phyloP scores from a whole-genome alignment of 2,113 vertebrate genomes.

The Phodopus roborovskii region DNA sequence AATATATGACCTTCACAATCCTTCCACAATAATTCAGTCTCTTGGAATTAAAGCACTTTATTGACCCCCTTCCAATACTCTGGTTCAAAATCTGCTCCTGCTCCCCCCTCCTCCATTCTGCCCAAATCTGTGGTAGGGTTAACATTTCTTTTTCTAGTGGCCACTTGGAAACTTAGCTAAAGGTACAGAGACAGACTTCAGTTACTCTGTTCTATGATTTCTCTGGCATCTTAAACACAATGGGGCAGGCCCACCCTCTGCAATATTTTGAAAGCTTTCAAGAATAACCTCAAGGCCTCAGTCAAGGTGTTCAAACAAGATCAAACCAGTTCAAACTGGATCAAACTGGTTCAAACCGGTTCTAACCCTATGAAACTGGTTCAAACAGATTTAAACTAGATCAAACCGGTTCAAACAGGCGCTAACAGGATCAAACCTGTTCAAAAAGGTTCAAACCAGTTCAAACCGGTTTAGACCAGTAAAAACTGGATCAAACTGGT shows the following conservation, averaged over 20 bases:
- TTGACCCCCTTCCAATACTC: slow-evolving; percentile 1
- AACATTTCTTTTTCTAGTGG: neutral
- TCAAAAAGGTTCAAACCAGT: too few relatives aligned
- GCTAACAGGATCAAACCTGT: too few relatives aligned
- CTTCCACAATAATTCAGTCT: neutral
- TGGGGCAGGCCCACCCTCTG: slow-evolving; percentile 42
- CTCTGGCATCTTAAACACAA: slow-evolving; percentile 35
- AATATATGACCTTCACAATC: slow-evolving; percentile 34
- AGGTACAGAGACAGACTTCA: neutral
- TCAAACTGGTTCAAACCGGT: too few relatives aligned
- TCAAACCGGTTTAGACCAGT: too few relatives aligned
- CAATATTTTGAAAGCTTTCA: slow-evolving; percentile 75
- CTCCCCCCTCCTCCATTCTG: neutral
- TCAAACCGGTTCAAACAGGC: too few relatives aligned
- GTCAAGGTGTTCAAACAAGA: neutral
- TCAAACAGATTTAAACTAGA: too few relatives aligned
- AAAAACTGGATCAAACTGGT: too few relatives aligned
- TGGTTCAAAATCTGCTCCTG: neutral
- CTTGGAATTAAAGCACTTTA: slow-evolving; percentile 5
- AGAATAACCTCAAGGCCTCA: slow-evolving; percentile 71
- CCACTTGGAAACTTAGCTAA: slow-evolving; percentile 9
- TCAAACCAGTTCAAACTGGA: too few relatives aligned
- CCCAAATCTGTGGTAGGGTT: neutral
- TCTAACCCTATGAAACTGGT: too few relatives aligned
- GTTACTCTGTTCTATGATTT: slow-evolving; percentile 52